Percentiles rank a stretch among this genome's conserved stretches.
These are phyloP conservation scores for Bombus pascuorum DNA, from an alignment of 1,140 invertebrate species.

Conservation along the genomic window DNA sequence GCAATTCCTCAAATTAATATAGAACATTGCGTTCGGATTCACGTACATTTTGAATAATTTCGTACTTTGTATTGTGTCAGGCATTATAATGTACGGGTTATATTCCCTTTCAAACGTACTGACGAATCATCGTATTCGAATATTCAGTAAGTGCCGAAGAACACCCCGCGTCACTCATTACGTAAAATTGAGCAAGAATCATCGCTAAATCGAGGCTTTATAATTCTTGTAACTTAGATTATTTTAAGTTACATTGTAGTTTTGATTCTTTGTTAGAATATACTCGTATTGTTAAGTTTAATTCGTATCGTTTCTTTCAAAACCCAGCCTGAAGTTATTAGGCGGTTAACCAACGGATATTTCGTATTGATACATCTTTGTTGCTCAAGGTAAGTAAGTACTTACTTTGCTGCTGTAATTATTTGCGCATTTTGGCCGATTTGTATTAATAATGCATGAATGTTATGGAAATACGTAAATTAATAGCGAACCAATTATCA, in stretches of 20 bases:
- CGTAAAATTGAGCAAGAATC: not conserved
- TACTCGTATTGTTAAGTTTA: not conserved
- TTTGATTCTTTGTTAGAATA: not conserved
- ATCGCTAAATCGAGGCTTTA: not conserved
- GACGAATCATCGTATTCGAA: not conserved
- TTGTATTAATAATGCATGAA: not conserved
- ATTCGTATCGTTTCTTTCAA: not conserved
- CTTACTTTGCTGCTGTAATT: not conserved
- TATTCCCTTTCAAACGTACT: not conserved
- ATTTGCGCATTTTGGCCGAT: not conserved
- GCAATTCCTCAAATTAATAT: not conserved
- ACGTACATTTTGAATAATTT: not conserved
- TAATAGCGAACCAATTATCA: not conserved
- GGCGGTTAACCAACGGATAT: too few species aligned
- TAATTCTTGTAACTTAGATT: not conserved
- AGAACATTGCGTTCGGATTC: too few species aligned
- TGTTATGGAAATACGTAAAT: not conserved
- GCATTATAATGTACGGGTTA: not conserved
- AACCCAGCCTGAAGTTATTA: not conserved
- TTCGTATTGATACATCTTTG: too few species aligned
- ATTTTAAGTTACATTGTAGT: not conserved
- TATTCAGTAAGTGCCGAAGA: not conserved
- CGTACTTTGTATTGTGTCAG: not conserved
- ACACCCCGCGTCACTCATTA: too few species aligned
- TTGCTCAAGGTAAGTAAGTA: not conserved